These are phyloP conservation scores for Stomatorhinus walkeri DNA, from an alignment of 2,797 vertebrate genomes.

Conservation along the genomic window DNA sequence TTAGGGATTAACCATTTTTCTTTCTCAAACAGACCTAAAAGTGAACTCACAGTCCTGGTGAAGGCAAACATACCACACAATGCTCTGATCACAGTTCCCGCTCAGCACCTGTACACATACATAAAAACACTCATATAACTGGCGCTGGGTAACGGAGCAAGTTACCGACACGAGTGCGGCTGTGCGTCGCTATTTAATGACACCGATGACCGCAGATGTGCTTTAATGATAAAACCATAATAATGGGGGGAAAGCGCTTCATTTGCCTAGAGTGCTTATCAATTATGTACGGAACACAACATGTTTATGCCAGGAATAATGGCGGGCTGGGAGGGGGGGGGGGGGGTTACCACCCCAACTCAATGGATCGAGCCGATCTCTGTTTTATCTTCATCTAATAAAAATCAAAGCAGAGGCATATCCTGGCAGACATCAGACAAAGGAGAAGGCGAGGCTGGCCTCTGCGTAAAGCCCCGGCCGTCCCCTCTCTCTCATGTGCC, in stretches of 20 bases:
- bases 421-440: background rate
- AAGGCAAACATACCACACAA: background rate
- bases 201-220: background rate
- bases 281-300: background rate
- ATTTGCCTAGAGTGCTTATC: background rate
- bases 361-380: background rate
- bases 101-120: background rate
- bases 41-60: background rate
- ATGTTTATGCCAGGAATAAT: background rate
- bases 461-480: background rate
- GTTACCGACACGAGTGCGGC: background rate
- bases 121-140: background rate
- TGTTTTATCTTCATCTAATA: background rate
- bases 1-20: slow-evolving; percentile 4
- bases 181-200: background rate
- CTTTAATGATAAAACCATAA: background rate
- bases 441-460: background rate
- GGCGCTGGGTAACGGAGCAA: background rate
- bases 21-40: background rate
- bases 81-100: background rate
- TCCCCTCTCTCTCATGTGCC: background rate
- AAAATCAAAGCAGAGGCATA: background rate
- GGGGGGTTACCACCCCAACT: background rate
- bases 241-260: background rate
- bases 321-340: background rate